Evolutionary conservation across 2,113 vertebrate species (phyloP).

Genomic region (Podilymbus podiceps): DNA sequence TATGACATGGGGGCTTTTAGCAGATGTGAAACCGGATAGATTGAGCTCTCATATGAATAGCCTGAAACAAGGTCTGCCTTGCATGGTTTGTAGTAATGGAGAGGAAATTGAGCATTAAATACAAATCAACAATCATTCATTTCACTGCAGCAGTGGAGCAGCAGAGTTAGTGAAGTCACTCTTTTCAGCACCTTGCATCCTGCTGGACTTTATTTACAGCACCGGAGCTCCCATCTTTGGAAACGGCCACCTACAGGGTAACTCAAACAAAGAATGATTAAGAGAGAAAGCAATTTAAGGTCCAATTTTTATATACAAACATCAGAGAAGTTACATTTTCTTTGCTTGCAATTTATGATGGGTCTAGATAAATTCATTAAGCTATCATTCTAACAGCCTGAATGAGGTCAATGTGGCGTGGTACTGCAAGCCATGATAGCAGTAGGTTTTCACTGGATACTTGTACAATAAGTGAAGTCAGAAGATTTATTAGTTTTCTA

Average conservation of each 20-base stretch:
- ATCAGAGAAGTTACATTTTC: slow-evolving; percentile 57
- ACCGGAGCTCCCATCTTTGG: slow-evolving; percentile 14
- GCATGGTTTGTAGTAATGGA: slow-evolving; percentile 71
- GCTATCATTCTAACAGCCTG: slow-evolving; percentile 47
- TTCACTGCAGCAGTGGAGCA: slow-evolving; percentile 41
- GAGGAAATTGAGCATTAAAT: slow-evolving; percentile 80
- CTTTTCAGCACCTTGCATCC: slow-evolving; percentile 73
- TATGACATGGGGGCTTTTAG: slow-evolving; percentile 65
- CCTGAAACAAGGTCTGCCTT: slow-evolving; percentile 52
- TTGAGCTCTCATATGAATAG: slow-evolving; percentile 65
- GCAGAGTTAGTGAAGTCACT: slow-evolving; percentile 56
- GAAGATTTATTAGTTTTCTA: slow-evolving; percentile 77
- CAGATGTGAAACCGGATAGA: slow-evolving; percentile 70
- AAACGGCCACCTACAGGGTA: slow-evolving; percentile 52
- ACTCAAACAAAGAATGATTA: slow-evolving; percentile 53
- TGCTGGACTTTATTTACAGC: slow-evolving; percentile 55
- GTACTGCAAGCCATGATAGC: not conserved
- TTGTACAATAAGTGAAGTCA: slow-evolving; percentile 46
- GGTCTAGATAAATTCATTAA: slow-evolving; percentile 63
- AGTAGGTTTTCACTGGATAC: slow-evolving; percentile 15
- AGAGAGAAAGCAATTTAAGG: slow-evolving; percentile 53
- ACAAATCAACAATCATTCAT: slow-evolving; percentile 79
- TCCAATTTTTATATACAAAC: slow-evolving; percentile 68
- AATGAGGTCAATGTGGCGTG: not conserved
- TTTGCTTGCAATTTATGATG: slow-evolving; percentile 58